Conservation (phyloP, 2,888 invertebrate genomes). For the Sinotaia quadrata region DNA sequence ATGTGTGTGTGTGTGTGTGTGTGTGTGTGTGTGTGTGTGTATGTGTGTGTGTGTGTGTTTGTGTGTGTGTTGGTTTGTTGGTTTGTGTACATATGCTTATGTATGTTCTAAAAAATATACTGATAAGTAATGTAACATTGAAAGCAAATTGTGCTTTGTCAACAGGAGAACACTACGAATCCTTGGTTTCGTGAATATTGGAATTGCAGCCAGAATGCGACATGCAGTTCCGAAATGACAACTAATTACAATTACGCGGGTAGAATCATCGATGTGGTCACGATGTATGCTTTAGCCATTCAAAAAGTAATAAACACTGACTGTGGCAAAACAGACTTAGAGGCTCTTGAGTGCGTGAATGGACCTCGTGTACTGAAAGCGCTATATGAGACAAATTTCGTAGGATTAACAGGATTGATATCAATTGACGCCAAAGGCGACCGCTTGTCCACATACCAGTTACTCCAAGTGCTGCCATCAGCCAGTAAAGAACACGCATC, state of each 20-base stretch:
- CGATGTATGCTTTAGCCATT: constrained; percentile 25
- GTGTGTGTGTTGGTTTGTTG: too few relatives aligned
- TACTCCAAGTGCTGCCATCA: constrained; percentile 21
- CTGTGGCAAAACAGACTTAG: constrained; percentile 16
- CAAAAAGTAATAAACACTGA: constrained; percentile 11
- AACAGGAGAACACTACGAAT: constrained; percentile 36
- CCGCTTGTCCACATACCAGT: constrained; percentile 5
- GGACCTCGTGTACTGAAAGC: constrained; percentile 23
- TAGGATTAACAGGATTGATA: constrained; percentile 25
- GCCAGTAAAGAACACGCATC: too few relatives aligned
- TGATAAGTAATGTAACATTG: too few relatives aligned
- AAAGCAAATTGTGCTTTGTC: too few relatives aligned
- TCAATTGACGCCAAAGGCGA: constrained; percentile 24
- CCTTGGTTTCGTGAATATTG: constrained; percentile 62
- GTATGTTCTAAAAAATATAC: too few relatives aligned
- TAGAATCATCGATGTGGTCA: constrained; percentile 25
- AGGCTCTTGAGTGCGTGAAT: constrained; percentile 27
- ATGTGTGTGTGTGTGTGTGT: too few relatives aligned
- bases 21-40: too few relatives aligned
- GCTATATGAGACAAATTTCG: constrained; percentile 14
- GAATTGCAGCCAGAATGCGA: constrained; percentile 35
- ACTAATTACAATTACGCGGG: neutral
- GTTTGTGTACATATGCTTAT: too few relatives aligned
- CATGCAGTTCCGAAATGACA: neutral
- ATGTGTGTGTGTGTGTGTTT: too few relatives aligned